Base-by-base conservation (phyloP, 2,113 vertebrate genomes). In the Gasterosteus aculeatus region DNA sequence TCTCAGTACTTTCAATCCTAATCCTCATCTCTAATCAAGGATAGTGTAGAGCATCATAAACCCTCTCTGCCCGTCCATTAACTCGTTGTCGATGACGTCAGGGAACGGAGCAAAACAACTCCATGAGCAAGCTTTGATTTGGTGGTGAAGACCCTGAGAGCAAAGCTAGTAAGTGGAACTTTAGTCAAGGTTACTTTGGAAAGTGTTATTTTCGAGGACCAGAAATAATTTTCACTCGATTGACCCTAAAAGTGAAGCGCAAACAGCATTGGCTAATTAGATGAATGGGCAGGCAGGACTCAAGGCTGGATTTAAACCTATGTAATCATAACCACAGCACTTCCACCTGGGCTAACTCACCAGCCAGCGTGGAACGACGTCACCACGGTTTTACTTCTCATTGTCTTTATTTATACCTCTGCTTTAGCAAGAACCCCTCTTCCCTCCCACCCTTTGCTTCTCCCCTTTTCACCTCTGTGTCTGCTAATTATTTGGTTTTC, bases 401-500 rank as follows among this genome's bases (percentile, higher is more conserved):
- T 68, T 68, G 49, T 41, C 65, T 81, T 62, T 29, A 72, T 73
- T 78, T 54, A 41, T 47, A 75, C 69, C 47, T 58, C 29, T 11
- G 41, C 2, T 73, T 78, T 35, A 53, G 60, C 44, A 74, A 59
- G 64, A 46, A 71, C 53, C 65, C 49, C 29, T 44, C 47, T 63
- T 57, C 57, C 59, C 5, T 42, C 18, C 9, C 58, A 73, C 42
- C 47, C 42, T 60, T 70, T 3, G 7, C 47, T 22, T 77, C 67
- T 31, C 10, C 42, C 31, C 38, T 41, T 65, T 69, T 72, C 67
- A 49, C 67, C 42, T 72, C 63, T 51, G 46, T 70, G 38, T 59
- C 42, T 64, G 12, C 26, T 63, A 68, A 73, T 82, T 53, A 77
- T 74, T 78, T 75, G 57, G 33, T 72, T 80, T 62, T 42, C 64